phyloP scores from a whole-genome alignment of 2,888 invertebrate genomes.

The Eupithecia vulgata region DNA sequence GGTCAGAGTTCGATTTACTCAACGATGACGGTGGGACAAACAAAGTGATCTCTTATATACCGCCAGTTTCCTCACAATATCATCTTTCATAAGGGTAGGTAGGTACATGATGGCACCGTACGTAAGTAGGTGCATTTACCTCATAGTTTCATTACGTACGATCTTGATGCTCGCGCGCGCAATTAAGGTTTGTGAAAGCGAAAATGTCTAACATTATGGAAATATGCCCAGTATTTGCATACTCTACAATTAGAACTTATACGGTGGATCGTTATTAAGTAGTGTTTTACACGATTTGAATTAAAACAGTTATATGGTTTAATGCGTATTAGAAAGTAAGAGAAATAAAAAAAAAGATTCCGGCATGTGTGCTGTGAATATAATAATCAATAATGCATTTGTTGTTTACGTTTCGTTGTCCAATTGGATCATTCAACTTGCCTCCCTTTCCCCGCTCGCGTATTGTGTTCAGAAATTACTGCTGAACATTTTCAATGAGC shows the following conservation, averaged over 20 bases:
- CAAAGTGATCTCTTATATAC: background rate
- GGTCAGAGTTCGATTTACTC: background rate
- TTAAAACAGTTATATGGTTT: background rate
- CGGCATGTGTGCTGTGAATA: constrained; percentile 8
- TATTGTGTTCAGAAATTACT: background rate
- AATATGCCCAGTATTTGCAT: constrained; percentile 45
- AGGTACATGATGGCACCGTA: background rate
- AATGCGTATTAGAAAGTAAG: background rate
- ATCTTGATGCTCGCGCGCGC: constrained; percentile 40
- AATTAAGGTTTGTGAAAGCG: constrained; percentile 61
- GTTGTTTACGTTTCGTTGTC: background rate
- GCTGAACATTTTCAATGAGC: background rate
- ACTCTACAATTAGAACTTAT: constrained; percentile 32
- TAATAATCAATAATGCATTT: background rate
- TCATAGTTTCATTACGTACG: constrained; percentile 29
- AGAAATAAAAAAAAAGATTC: constrained; percentile 8
- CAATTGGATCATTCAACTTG: background rate
- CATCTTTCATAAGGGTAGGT: background rate
- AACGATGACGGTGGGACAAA: background rate
- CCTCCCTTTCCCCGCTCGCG: background rate
- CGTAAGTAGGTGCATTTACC: constrained; percentile 7
- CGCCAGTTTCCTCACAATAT: background rate
- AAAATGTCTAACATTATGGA: constrained; percentile 54
- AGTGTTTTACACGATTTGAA: constrained; percentile 14
- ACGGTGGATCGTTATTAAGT: constrained; percentile 35